A percentile compares a stretch with the other conserved stretches of the same genome.
Conservation (phyloP, 2,888 invertebrate genomes). For the Corbicula japonica region DNA sequence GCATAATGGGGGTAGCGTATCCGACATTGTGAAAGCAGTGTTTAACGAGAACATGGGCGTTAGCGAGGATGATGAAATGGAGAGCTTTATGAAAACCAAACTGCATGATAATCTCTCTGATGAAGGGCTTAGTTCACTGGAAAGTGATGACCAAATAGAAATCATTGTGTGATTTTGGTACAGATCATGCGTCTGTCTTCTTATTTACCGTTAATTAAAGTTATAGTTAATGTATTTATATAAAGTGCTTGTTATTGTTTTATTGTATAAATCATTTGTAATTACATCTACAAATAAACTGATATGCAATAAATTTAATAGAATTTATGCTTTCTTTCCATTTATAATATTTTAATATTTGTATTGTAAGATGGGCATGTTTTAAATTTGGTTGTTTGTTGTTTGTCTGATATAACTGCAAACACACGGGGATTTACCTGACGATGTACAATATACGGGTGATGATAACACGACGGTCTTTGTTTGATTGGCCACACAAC, state of each 20-base stretch:
- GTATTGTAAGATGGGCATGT: too few species aligned
- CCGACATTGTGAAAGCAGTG: slow-evolving; percentile 49
- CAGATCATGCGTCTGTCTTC: background rate
- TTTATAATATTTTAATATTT: too few species aligned
- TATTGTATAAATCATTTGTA: background rate
- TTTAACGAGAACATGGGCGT: slow-evolving; percentile 34
- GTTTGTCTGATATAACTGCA: too few species aligned
- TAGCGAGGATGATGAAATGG: slow-evolving; percentile 60
- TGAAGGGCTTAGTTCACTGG: slow-evolving; percentile 63
- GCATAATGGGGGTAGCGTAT: slow-evolving; percentile 41
- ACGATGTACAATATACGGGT: too few species aligned
- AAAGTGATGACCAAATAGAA: slow-evolving; percentile 56
- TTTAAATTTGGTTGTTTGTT: too few species aligned
- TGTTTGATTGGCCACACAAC: too few species aligned
- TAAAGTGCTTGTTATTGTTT: background rate
- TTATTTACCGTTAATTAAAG: too few species aligned
- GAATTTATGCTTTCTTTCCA: too few species aligned
- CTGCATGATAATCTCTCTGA: slow-evolving; percentile 56
- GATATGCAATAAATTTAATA: slow-evolving; percentile 6
- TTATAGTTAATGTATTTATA: too few species aligned
- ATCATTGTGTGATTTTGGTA: slow-evolving; percentile 26
- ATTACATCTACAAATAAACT: background rate
- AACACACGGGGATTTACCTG: too few species aligned
- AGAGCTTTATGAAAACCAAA: slow-evolving; percentile 64
- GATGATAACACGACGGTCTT: too few species aligned